Percentiles rank a stretch among this genome's conserved stretches.
phyloP scores from a whole-genome alignment of 2,888 invertebrate genomes.

The Sarcophaga subvicina region DNA sequence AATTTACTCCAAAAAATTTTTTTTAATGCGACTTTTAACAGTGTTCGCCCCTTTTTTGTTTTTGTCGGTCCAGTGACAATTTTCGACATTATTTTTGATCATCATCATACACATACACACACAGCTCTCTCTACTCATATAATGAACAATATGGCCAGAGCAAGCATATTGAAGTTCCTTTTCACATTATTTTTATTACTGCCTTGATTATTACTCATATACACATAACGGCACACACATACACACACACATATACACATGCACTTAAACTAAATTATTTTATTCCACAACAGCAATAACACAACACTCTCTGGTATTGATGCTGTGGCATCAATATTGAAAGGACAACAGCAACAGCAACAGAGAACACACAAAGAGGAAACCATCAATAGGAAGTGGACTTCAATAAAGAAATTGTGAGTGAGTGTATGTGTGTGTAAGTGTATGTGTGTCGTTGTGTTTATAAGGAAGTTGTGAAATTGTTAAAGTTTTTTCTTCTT shows the following conservation, averaged over 20 bases:
- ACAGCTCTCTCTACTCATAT: too few relatives aligned
- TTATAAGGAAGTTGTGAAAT: slow-evolving; percentile 45
- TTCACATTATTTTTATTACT: neutral
- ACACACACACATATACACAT: neutral
- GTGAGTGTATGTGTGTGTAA: neutral
- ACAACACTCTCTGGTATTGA: neutral
- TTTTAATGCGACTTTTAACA: too few relatives aligned
- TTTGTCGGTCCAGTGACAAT: too few relatives aligned
- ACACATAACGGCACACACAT: neutral
- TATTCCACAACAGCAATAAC: neutral
- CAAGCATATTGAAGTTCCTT: neutral
- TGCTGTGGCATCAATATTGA: neutral
- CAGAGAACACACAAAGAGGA: neutral
- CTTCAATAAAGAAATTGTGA: neutral
- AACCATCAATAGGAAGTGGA: neutral
- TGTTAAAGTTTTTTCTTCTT: slow-evolving; percentile 46
- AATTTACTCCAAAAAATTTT: too few relatives aligned
- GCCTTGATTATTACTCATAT: neutral
- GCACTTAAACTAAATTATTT: neutral
- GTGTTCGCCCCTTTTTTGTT: too few relatives aligned
- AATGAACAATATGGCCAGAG: too few relatives aligned
- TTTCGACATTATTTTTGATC: too few relatives aligned
- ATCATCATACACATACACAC: too few relatives aligned
- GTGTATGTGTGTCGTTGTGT: slow-evolving; percentile 24
- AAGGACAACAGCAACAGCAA: neutral